Percentiles rank a stretch among this genome's conserved stretches.
Evolutionary conservation across 2,113 vertebrate species (phyloP).

Genomic region (Lagopus leucura): DNA sequence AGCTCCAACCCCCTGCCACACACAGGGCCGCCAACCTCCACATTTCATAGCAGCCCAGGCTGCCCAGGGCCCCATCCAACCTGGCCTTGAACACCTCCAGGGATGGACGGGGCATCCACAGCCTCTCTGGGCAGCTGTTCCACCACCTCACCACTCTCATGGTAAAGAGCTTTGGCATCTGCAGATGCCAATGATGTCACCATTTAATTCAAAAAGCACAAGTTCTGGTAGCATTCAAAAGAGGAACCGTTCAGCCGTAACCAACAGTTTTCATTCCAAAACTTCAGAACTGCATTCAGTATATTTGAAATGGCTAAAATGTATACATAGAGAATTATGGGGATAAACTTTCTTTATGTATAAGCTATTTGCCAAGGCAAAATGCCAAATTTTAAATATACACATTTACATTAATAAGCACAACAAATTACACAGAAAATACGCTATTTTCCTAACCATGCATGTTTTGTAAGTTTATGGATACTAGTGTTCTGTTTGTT

Average conservation of each 20-base stretch:
- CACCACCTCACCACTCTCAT: too few species aligned
- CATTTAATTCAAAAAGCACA: neutral
- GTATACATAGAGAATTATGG: neutral
- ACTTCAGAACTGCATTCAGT: neutral
- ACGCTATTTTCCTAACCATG: neutral
- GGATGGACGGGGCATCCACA: too few species aligned
- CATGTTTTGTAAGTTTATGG: neutral
- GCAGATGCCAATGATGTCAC: neutral
- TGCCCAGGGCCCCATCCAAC: too few species aligned
- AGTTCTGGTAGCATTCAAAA: neutral
- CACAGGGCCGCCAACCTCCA: too few species aligned
- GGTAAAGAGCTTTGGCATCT: neutral
- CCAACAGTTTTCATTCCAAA: neutral
- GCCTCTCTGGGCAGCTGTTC: too few species aligned
- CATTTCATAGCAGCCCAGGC: too few species aligned
- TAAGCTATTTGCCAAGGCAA: slow-evolving; percentile 47
- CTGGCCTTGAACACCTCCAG: too few species aligned
- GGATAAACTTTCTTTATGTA: slow-evolving; percentile 12
- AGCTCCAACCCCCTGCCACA: too few species aligned
- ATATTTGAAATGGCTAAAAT: neutral
- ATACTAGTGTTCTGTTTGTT: neutral
- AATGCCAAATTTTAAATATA: slow-evolving; percentile 21
- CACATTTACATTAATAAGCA: neutral
- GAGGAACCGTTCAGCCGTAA: neutral
- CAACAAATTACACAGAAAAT: neutral